Base-by-base conservation (phyloP, 1,140 invertebrate genomes). In the Heliconius hermathena region DNA sequence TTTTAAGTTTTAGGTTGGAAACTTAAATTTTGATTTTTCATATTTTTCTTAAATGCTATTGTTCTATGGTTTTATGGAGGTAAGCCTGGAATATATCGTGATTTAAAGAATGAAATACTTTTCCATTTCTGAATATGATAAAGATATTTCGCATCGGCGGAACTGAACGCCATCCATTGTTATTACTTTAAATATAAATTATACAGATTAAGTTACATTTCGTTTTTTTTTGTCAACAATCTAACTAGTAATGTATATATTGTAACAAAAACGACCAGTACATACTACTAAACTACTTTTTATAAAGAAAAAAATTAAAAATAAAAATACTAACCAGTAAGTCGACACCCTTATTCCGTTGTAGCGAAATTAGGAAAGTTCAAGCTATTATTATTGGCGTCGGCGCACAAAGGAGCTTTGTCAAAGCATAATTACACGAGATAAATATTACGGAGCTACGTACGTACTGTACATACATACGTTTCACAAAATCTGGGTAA, bases 331-430 rank as follows among this genome's bases (percentile, higher is more conserved):
- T 78, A 13, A 57, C 46, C 72, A 66, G 73, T 73, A 66, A 41
- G 60, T 11, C 36, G 18, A 8, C 79, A 29, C 41, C 75, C 78
- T 78, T 79, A 66, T 22, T 46, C 71, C 79, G 83, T 79, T 84
- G 86, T 84, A 83, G 83, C 89, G 82, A 90, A 90, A 92, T 92
- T 90, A 91, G 91, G 86, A 88, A 92, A 92, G 90, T 91, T 92
- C 89, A 84, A 81, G 86, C 81, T 83, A 80, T 86, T 85, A 89
- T 90, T 90, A 91, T 90, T 87, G 88, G 87, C 84, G 85, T 78
- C 83, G 84, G 75, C 79, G 84, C 81, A 90, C 90, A 92, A 91
- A 92, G 89, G 87, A 86, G 87, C 85, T 90, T 89, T 90, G 90
- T 90, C 88, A 85, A 88, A 85, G 86, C 79, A 84, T 87, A 89